Evolutionary conservation across 2,888 invertebrate species (phyloP).

Genomic region (Eupithecia centaureata): DNA sequence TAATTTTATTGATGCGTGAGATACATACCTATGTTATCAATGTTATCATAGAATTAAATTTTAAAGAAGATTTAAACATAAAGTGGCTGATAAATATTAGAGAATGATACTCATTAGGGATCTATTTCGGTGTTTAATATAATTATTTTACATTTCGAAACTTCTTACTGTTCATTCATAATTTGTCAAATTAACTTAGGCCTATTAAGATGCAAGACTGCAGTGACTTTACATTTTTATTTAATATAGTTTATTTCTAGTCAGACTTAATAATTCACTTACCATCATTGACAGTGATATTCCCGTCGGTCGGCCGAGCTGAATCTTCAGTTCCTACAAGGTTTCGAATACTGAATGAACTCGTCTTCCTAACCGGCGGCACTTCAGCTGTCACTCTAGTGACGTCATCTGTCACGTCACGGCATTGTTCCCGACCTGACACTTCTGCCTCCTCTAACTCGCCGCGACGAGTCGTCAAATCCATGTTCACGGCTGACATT

Average conservation of each 20-base stretch:
- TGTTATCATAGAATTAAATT: no score
- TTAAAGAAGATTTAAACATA: no score
- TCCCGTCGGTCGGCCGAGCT: constrained; percentile 66
- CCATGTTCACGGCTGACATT: constrained; percentile 65
- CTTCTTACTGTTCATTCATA: background rate
- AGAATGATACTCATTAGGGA: background rate
- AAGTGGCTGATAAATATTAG: background rate
- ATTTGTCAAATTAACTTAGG: background rate
- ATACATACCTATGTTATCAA: no score
- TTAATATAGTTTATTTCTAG: background rate
- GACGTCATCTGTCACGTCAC: constrained; percentile 58
- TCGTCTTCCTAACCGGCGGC: constrained; percentile 65
- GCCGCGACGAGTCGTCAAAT: constrained; percentile 78
- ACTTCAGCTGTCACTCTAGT: constrained; percentile 64
- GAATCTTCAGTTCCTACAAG: constrained; percentile 72
- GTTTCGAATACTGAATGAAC: constrained; percentile 75
- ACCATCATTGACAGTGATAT: constrained; percentile 65
- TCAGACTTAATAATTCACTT: constrained; percentile 44
- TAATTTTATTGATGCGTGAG: no score
- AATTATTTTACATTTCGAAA: no score
- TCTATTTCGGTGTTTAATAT: no score
- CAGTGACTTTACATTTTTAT: background rate
- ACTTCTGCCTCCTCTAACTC: constrained; percentile 61
- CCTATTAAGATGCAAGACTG: background rate
- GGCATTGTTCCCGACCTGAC: constrained; percentile 33